Evolutionary conservation across 2,113 vertebrate species (phyloP).

Genomic region (Neolamprologus longior): DNA sequence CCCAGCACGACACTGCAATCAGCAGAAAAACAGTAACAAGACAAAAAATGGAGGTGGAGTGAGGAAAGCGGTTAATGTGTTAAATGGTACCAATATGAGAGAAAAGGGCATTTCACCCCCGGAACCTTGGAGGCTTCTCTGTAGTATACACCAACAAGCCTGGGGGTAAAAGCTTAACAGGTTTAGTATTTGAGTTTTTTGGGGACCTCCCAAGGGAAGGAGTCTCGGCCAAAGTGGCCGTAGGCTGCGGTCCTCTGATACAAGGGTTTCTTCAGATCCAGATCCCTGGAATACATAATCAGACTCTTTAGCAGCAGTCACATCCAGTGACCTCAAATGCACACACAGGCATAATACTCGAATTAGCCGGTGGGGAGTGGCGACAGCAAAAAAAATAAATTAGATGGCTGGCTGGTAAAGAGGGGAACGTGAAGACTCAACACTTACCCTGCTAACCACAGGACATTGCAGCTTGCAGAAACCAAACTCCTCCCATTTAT

Average conservation of each 20-base stretch:
- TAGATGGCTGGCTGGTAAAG: not conserved
- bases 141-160: slow-evolving; percentile 90
- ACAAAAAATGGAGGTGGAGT: not conserved
- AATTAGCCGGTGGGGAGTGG: not conserved
- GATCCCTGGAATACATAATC: slow-evolving; percentile 97
- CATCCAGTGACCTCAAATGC: not conserved
- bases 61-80: slow-evolving; percentile 13
- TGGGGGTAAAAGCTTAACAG: slow-evolving; percentile 87
- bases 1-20: slow-evolving; percentile 25
- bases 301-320: slow-evolving; percentile 75
- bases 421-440: not conserved
- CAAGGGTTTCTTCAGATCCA: slow-evolving; percentile 98
- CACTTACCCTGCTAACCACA: slow-evolving; percentile 56
- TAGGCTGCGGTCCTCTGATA: slow-evolving; percentile 98
- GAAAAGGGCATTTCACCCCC: slow-evolving; percentile 77
- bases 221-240: slow-evolving; percentile 97
- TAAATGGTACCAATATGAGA: slow-evolving; percentile 20
- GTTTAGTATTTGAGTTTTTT: slow-evolving; percentile 94
- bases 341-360: not conserved
- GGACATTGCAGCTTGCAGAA: slow-evolving; percentile 35
- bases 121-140: slow-evolving; percentile 91
- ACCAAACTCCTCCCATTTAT: slow-evolving; percentile 7
- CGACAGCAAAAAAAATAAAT: not conserved
- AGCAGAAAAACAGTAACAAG: slow-evolving; percentile 34
- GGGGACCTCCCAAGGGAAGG: slow-evolving; percentile 95